Conservation (phyloP, 2,888 invertebrate species). For the Latrodectus elegans region DNA sequence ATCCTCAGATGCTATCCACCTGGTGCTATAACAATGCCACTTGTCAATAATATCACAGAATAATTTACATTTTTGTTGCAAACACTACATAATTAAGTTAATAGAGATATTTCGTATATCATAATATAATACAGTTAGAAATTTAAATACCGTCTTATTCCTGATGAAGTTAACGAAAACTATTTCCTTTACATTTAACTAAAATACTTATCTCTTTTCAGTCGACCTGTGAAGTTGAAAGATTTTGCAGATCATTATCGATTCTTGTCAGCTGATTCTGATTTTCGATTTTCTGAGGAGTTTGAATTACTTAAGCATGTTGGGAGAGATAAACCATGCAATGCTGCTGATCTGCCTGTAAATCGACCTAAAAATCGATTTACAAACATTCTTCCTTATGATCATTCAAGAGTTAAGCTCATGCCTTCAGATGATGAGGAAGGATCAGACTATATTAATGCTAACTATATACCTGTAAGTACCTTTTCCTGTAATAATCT, state of each 20-base stretch:
- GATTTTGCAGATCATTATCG: conserved; percentile 95
- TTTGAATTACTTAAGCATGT: conserved; percentile 97
- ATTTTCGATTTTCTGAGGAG: conserved; percentile 97
- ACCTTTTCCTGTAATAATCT: neutral
- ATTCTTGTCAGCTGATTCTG: conserved; percentile 96
- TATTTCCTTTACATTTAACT: neutral
- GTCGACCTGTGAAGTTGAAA: conserved; percentile 81
- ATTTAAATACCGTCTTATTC: neutral
- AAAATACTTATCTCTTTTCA: conserved; percentile 9
- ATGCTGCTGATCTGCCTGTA: conserved; percentile 94
- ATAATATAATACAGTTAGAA: too few species aligned
- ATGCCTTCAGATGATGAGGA: conserved; percentile 96
- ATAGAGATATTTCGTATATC: too few species aligned
- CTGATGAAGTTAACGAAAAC: neutral
- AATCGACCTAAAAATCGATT: conserved; percentile 98
- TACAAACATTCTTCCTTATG: conserved; percentile 98
- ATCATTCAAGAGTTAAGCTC: conserved; percentile 94
- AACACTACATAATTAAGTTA: too few species aligned
- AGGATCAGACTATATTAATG: conserved; percentile 96
- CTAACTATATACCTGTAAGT: conserved; percentile 92
- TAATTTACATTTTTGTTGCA: too few species aligned
- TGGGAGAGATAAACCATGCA: conserved; percentile 91
- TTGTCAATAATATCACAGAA: too few species aligned
- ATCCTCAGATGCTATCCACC: too few species aligned
- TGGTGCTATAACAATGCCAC: too few species aligned